Evolutionary conservation across 2,888 invertebrate species (phyloP), one percentile per base, ranked within the genome.

Genomic region (Pilophorus perplexus): DNA sequence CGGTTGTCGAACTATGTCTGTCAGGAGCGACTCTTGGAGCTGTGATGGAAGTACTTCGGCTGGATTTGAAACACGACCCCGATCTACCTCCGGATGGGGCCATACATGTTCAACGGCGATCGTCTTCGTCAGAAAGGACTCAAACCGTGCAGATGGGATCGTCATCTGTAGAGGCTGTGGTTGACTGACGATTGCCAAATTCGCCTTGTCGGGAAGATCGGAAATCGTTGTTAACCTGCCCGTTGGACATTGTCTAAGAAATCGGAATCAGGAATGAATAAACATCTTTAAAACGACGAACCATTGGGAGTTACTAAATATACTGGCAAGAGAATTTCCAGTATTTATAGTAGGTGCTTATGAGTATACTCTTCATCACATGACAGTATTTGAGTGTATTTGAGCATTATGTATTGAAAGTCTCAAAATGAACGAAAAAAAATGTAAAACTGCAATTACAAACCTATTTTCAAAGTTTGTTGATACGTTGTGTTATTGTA

Each of bases 31-130:
- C 73, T 2, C 42, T 74, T 37, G 54, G 70, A 6, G 72, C 73
- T 2, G 72, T 72, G n/a, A 55, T 71, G 12, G 68, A 70, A 37
- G 69, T 74, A 33, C 62, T 74, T 22, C 66, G 73, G 22, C 72
- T 74, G 5, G 74, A 74, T 60, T 71, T 73, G 65, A 67, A 71
- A 52, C 73, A 75, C 67, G 74, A 74, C 60, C 74, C 74, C 10
- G 74, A 74, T 71, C 73, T 73, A 74, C 74, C 62, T 5, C 25
- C 46, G 8, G 46, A 14, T 33, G 16, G 20, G 1, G 16, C 38
- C 1, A 37, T 48, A 2, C 62, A 44, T 10, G 33, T 23, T 5
- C 62, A 62, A 27, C 62, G 48, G 18, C 14, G 62, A 14, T 62
- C 62, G 4, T 62, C 62, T 12, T 62, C 62, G 1, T 62, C 62